Evolutionary conservation across 2,888 invertebrate species (phyloP), one percentile per base, ranked within the genome.

Genomic region (Drosophila colorata): DNA sequence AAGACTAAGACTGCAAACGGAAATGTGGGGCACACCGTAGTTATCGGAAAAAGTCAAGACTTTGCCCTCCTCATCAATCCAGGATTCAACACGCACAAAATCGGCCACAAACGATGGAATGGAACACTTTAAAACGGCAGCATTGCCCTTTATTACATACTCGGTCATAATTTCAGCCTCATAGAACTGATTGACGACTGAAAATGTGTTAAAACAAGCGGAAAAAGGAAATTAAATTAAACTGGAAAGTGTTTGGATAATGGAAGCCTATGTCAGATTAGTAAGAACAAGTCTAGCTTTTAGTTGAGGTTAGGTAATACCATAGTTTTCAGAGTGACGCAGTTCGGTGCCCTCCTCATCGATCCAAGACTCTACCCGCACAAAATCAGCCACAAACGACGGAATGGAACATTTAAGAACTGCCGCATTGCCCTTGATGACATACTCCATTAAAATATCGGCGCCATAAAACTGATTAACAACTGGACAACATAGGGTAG

Each of bases 101-200:
- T 95, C 95, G 63, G 95, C 95, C 46, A 95, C 95, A 91, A 95
- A 95, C 80, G 95, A 95, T 20, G 95, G 95, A 77, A 95, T 95
- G 81, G 95, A 95, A 93, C 95, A 96, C 90, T 95, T 95, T 58
- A 95, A 91, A 67, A 95, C 94, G 2, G 95, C 95, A 53, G 95
- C 94, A 93, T 95, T 96, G 69, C 95, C 95, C 47, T 95, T 93
- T 73, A 96, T 96, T 53, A 95, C 95, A 92, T 95, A 95, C 90
- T 95, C 95, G 52, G 94, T 95, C 90, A 95, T 93, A 77, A 95
- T 95, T 92, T 95, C 95, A 31, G 95, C 95, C 90, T 95, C 95
- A 91, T 95, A 95, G 87, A 94, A 94, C 92, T 95, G 95, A 91
- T 95, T 94, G 38, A 95, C 95, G 83, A 95, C 95, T 95, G 93